Evolutionary conservation across 2,113 vertebrate genomes (phyloP).

Genomic region (Phrynocephalus versicolor): DNA sequence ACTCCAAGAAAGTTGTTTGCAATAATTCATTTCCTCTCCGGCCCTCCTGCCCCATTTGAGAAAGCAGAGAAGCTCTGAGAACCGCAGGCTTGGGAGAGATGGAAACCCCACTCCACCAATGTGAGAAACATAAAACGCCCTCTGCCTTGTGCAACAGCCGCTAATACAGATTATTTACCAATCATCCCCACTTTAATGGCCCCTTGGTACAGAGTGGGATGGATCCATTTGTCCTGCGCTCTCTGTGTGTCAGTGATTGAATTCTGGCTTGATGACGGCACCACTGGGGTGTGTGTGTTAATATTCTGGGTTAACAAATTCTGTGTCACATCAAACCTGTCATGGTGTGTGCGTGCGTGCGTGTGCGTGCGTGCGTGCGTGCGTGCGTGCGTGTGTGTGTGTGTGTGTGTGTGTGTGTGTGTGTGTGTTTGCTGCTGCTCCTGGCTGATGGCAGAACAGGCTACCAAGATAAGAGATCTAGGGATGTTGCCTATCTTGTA

Average conservation of each 20-base stretch:
- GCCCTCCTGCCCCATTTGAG: slow-evolving; percentile 51
- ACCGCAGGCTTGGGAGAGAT: slow-evolving; percentile 27
- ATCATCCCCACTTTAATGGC: not conserved
- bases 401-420: no score
- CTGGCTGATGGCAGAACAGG: not conserved
- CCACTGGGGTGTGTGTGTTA: not conserved
- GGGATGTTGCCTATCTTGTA: slow-evolving; percentile 38
- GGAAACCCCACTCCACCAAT: not conserved
- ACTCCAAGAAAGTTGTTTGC: slow-evolving; percentile 74
- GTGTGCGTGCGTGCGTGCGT: no score
- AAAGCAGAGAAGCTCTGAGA: slow-evolving; percentile 46
- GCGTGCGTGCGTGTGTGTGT: no score
- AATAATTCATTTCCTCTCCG: slow-evolving; percentile 73
- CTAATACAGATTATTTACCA: not conserved
- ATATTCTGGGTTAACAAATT: not conserved
- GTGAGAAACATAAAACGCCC: not conserved
- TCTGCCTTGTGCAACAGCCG: not conserved
- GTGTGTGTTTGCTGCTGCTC: no score
- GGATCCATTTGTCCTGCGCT: no score
- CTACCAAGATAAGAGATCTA: slow-evolving; percentile 3
- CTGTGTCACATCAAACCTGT: not conserved
- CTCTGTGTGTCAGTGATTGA: not conserved
- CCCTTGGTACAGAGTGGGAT: not conserved
- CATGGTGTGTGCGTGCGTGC: no score
- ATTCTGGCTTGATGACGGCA: not conserved